phyloP scores from a whole-genome alignment of 2,888 invertebrate species.

The Stegana nigrithorax region DNA sequence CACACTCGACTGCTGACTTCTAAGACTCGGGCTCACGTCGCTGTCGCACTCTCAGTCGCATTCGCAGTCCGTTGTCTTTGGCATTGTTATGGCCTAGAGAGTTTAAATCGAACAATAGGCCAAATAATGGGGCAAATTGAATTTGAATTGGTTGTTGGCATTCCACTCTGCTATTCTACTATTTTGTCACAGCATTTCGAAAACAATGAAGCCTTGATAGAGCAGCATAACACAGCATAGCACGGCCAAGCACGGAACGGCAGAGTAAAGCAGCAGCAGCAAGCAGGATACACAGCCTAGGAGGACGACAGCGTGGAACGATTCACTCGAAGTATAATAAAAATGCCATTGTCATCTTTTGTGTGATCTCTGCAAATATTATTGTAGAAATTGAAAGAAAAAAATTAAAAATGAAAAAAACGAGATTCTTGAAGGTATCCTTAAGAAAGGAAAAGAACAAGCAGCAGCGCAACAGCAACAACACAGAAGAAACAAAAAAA shows the following conservation, averaged over 20 bases:
- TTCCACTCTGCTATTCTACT: conserved; percentile 44
- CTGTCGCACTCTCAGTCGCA: background rate
- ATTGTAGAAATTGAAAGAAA: conserved; percentile 36
- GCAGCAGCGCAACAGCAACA: conserved; percentile 24
- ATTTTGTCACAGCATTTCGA: conserved; percentile 50
- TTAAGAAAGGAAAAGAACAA: no score
- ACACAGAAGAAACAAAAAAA: conserved; percentile 21
- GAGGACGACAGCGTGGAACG: no score
- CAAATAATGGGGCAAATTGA: conserved; percentile 65
- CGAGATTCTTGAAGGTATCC: conserved; percentile 44
- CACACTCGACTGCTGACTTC: conserved; percentile 38
- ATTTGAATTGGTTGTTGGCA: conserved; percentile 61
- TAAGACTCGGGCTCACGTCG: background rate
- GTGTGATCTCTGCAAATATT: conserved; percentile 58
- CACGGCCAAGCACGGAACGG: background rate
- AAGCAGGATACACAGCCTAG: no score
- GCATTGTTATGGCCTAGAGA: conserved; percentile 29
- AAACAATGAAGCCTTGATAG: conserved; percentile 46
- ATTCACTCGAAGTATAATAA: conserved; percentile 19
- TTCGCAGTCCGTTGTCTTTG: conserved; percentile 24
- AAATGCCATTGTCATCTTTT: conserved; percentile 38
- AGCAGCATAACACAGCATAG: no score
- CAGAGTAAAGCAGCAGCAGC: no score
- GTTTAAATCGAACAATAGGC: conserved; percentile 57
- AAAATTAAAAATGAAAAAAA: no score